Evolutionary conservation across 2,113 vertebrate genomes (phyloP).

Genomic region (Empidonax traillii): DNA sequence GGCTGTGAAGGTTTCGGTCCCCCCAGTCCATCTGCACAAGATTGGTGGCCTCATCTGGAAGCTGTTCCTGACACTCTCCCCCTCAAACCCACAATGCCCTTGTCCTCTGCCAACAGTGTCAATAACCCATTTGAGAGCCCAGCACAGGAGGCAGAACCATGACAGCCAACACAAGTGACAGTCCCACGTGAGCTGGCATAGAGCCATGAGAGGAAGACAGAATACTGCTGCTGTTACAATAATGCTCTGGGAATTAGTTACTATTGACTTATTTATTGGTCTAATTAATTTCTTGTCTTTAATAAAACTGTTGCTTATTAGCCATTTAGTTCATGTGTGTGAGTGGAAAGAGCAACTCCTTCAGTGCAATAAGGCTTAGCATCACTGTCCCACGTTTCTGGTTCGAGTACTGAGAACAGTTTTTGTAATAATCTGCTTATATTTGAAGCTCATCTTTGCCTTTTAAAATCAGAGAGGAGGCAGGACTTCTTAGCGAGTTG

Average conservation of each 20-base stretch:
- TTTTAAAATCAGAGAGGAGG: neutral
- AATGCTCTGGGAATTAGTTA: neutral
- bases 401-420: neutral
- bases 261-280: neutral
- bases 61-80: neutral
- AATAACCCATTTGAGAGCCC: rapidly evolving
- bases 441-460: neutral
- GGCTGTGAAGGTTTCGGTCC: neutral
- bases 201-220: neutral
- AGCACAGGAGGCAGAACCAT: neutral
- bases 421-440: neutral
- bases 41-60: neutral
- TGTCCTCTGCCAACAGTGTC: rapidly evolving
- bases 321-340: neutral
- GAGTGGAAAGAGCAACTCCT: neutral
- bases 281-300: conserved; percentile 3
- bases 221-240: neutral
- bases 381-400: neutral
- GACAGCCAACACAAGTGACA: neutral
- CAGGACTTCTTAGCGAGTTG: neutral
- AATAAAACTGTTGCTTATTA: neutral
- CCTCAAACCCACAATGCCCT: neutral
- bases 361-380: neutral
- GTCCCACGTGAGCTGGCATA: neutral
- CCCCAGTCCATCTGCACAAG: neutral